phyloP scores from a whole-genome alignment of 92 coral and sea anemone genomes.

The Anthopleura xanthogrammica region DNA sequence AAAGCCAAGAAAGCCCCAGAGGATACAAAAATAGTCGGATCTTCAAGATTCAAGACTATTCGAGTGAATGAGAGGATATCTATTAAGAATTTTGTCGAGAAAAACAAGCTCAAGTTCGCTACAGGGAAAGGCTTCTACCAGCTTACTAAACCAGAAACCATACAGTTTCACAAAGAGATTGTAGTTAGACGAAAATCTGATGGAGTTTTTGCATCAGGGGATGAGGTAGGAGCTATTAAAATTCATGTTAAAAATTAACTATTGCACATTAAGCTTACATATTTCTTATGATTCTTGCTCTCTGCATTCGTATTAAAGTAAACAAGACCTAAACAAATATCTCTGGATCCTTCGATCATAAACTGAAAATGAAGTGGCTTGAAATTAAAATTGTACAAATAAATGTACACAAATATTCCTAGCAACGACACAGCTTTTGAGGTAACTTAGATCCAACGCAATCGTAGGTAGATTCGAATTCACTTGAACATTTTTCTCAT shows the following conservation, averaged over 20 bases:
- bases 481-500: background rate
- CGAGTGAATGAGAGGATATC: conserved; percentile 65
- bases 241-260: background rate
- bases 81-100: conserved; percentile 75
- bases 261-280: background rate
- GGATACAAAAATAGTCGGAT: conserved; percentile 49
- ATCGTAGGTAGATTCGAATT: background rate
- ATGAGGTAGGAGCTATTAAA: conserved; percentile 51
- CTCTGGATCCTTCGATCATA: background rate
- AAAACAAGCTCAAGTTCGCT: conserved; percentile 81
- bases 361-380: background rate
- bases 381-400: background rate
- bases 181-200: conserved; percentile 83
- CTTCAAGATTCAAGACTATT: conserved; percentile 72
- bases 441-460: background rate
- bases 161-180: conserved; percentile 87
- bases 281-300: too few species aligned
- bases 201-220: conserved; percentile 75
- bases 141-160: conserved; percentile 89
- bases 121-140: conserved; percentile 91
- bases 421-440: background rate
- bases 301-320: too few species aligned
- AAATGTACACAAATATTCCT: background rate
- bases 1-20: conserved; percentile 48
- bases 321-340: too few species aligned